Evolutionary conservation across 2,797 vertebrate genomes (phyloP).

Genomic region (Amblyraja radiata): DNA sequence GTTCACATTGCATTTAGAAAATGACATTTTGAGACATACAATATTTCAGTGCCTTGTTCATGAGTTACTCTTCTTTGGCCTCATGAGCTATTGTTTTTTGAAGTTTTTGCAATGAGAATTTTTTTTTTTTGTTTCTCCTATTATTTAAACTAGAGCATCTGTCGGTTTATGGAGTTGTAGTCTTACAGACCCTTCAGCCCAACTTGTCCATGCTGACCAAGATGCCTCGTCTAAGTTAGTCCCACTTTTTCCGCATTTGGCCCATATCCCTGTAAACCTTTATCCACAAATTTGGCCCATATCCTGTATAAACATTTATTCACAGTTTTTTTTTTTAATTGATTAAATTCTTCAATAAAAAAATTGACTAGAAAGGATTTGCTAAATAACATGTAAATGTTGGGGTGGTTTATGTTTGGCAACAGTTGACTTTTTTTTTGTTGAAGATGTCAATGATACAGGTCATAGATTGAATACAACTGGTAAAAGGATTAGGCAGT

Average conservation of each 20-base stretch:
- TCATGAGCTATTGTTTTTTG: not conserved
- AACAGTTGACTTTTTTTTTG: not conserved
- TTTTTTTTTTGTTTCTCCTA: not conserved
- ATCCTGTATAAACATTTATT: no score
- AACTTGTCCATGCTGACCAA: no score
- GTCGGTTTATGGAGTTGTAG: not conserved
- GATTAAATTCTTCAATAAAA: not conserved
- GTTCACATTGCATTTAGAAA: not conserved
- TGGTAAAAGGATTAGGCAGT: no score
- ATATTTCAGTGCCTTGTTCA: not conserved
- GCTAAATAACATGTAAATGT: not conserved
- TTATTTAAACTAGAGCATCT: not conserved
- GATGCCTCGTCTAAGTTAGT: no score
- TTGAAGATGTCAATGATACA: no score
- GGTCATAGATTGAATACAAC: no score
- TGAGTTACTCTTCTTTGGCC: not conserved
- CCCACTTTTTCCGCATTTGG: no score
- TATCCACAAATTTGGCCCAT: no score
- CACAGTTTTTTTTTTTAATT: no score
- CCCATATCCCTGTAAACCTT: no score
- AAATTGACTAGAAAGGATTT: not conserved
- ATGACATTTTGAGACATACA: not conserved
- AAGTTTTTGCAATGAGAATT: not conserved
- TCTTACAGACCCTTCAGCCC: no score
- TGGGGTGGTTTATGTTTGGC: no score